These are phyloP conservation scores for Fragum sueziense DNA, from an alignment of 2,888 invertebrate genomes.

Conservation along the genomic window DNA sequence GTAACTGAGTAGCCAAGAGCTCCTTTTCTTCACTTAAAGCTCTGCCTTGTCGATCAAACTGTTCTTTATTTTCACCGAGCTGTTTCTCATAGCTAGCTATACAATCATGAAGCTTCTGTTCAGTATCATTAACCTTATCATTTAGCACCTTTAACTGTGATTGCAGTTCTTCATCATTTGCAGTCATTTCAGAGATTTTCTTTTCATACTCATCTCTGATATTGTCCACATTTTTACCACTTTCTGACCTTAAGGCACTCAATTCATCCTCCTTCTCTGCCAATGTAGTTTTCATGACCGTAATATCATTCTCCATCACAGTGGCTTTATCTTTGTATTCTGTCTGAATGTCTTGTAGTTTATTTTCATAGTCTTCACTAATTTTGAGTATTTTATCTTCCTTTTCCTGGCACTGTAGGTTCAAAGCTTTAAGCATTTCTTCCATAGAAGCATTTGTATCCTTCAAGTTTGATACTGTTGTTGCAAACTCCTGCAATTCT, in stretches of 20 bases:
- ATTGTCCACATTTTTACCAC: conserved; percentile 36
- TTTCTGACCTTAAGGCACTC: conserved; percentile 19
- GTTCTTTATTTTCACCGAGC: conserved; percentile 67
- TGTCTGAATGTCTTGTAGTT: conserved; percentile 48
- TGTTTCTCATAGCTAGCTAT: conserved; percentile 75
- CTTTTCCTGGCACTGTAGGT: conserved; percentile 63
- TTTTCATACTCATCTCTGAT: conserved; percentile 63
- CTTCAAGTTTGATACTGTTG: conserved; percentile 58
- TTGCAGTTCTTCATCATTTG: conserved; percentile 74
- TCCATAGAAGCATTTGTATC: conserved; percentile 65
- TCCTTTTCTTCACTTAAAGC: conserved; percentile 66
- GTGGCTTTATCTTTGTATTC: conserved; percentile 59
- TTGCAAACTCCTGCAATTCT: conserved; percentile 45
- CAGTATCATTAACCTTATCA: conserved; percentile 71
- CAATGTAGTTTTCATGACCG: conserved; percentile 49
- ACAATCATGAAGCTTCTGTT: conserved; percentile 74
- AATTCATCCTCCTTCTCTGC: conserved; percentile 48
- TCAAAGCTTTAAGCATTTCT: conserved; percentile 72
- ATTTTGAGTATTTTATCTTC: conserved; percentile 65
- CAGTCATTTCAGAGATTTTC: conserved; percentile 62
- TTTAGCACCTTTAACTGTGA: conserved; percentile 69
- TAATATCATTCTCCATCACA: conserved; percentile 51
- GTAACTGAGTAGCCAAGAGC: conserved; percentile 69
- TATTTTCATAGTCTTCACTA: conserved; percentile 54
- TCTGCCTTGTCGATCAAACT: conserved; percentile 66